Evolutionary conservation across 2,113 vertebrate genomes (phyloP), one percentile per base, ranked within the genome.

Genomic region (Macquaria australasica): DNA sequence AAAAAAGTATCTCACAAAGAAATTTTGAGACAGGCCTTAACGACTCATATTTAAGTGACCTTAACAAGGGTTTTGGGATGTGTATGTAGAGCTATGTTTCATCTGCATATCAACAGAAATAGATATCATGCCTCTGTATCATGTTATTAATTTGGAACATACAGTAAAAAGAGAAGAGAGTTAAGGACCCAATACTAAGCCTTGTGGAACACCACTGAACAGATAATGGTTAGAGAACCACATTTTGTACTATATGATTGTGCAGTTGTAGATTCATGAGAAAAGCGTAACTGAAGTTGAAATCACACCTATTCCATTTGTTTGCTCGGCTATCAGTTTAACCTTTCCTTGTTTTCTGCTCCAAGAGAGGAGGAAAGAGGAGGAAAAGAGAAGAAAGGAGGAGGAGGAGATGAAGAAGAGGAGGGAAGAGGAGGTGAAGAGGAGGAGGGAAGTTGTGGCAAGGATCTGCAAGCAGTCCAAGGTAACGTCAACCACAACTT

Each of bases 401-500:
- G 77, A 84, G 15, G 77, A 89, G 6, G 81, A 84, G 62, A 56
- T 91, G 60, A 90, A 79, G 67, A 88, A 81, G 68, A 89, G 91
- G 58, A 84, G 87, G 55, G 92, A 93, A 25, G 94, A 93, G 68
- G 92, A 91, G 48, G 64, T 90, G 9, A 90, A 91, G 70, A 92
- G 90, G 39, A 85, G 93, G 41, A 91, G 64, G 59, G 93, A 91
- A 10, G 90, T 92, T 3, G 89, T 93, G 15, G 68, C 80, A 2
- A 89, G 82, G 64, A 43, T 89, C 73, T 90, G 63, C 50, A 93
- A 90, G 50, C 89, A 90, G 56, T 84, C 95, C 1, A 97, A 96
- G 82, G 96, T 96, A 37, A 96, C 95, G 0, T 96, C 97, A 0
- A 96, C 96, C 83, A 96, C 96, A 0, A 91, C 93, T 1, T 90